phyloP scores from a whole-genome alignment of 1,140 invertebrate species.

The Drosophila pseudoananassae region DNA sequence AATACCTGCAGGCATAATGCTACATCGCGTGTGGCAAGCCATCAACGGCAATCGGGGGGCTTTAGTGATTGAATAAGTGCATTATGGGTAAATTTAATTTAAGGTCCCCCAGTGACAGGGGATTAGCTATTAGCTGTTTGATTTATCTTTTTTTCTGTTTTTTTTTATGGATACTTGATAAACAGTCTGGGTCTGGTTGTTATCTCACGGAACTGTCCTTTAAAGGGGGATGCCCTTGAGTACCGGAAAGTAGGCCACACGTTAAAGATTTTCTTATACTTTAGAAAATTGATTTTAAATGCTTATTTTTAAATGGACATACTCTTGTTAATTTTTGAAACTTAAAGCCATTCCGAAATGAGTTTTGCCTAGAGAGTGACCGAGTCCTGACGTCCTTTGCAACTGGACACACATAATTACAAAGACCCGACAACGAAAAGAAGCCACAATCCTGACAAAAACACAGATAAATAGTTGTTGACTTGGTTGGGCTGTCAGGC shows the following conservation, averaged over 20 bases:
- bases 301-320: neutral
- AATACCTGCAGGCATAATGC: constrained; percentile 42
- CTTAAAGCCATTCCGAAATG: constrained; percentile 11
- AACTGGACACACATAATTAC: constrained; percentile 40
- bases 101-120: constrained; percentile 6
- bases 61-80: constrained; percentile 28
- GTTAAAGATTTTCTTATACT: too few species aligned
- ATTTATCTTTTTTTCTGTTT: neutral
- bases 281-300: too few species aligned
- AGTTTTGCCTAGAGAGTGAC: constrained; percentile 7
- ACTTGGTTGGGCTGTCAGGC: neutral
- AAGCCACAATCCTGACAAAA: constrained; percentile 53
- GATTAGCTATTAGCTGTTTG: constrained; percentile 20
- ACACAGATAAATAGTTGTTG: constrained; percentile 49
- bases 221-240: neutral
- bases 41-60: constrained; percentile 22
- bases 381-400: neutral
- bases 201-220: neutral
- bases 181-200: neutral
- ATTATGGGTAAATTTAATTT: constrained; percentile 41
- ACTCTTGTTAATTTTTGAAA: neutral
- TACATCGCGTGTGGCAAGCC: constrained; percentile 40
- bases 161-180: neutral
- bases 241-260: too few species aligned
- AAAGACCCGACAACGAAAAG: constrained; percentile 34